These are phyloP conservation scores for Acanthurus tractus DNA, from an alignment of 2,797 vertebrate species.

Conservation along the genomic window DNA sequence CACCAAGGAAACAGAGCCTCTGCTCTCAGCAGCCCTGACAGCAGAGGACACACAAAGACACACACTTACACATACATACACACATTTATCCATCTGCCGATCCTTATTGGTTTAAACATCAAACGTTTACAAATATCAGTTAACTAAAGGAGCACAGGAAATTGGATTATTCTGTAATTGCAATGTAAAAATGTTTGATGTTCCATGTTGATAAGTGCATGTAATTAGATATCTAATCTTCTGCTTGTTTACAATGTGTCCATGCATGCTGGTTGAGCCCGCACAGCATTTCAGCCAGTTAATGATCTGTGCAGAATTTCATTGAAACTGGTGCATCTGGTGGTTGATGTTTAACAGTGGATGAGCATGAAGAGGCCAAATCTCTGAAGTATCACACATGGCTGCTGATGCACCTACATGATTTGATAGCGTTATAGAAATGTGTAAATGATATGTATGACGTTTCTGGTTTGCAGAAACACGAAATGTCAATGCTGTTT, in stretches of 20 bases:
- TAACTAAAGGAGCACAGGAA: not conserved
- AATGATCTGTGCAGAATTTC: conserved; percentile 38
- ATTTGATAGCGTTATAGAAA: too few species aligned
- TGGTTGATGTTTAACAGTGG: conserved; percentile 7
- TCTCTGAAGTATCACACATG: too few species aligned
- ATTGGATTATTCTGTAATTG: not conserved
- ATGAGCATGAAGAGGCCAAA: not conserved
- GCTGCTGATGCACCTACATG: too few species aligned
- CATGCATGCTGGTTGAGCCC: conserved; percentile 38
- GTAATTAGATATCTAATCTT: conserved; percentile 41
- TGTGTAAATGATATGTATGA: too few species aligned
- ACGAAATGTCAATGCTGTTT: too few species aligned
- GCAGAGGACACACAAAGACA: conserved; percentile 63
- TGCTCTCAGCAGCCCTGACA: conserved; percentile 31
- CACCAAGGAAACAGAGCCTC: conserved; percentile 37
- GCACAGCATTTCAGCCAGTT: conserved; percentile 20
- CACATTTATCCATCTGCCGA: conserved; percentile 11
- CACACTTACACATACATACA: conserved; percentile 19
- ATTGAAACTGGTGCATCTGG: conserved; percentile 25
- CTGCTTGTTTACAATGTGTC: conserved; percentile 26
- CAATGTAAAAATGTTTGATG: conserved; percentile 12
- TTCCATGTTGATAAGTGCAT: conserved; percentile 13
- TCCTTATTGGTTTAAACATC: conserved; percentile 1
- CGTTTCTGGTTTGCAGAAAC: too few species aligned
- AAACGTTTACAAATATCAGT: conserved; percentile 10